phyloP scores from a whole-genome alignment of 2,797 vertebrate species.

The Enteromius fasciolatus region DNA sequence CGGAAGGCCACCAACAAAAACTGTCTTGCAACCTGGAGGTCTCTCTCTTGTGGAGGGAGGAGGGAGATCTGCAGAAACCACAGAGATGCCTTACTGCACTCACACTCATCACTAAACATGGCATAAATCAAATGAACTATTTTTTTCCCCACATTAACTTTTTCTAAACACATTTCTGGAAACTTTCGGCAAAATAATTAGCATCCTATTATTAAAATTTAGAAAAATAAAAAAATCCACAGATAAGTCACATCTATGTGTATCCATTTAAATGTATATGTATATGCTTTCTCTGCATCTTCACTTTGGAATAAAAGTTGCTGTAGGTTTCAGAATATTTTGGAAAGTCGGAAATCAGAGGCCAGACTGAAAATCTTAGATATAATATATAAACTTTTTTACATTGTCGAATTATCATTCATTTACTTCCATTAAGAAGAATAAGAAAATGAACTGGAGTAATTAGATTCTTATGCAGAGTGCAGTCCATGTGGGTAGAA shows the following conservation, averaged over 20 bases:
- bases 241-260: no score
- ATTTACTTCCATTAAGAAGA: background rate
- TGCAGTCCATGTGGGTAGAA: background rate
- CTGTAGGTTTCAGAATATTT: no score
- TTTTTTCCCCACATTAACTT: background rate
- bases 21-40: slow-evolving; percentile 88
- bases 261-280: no score
- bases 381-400: background rate
- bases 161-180: background rate
- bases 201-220: background rate
- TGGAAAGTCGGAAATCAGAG: no score
- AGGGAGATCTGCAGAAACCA: slow-evolving; percentile 79
- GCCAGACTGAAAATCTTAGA: background rate
- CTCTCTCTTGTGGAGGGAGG: slow-evolving; percentile 88
- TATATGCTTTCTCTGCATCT: background rate
- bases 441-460: background rate
- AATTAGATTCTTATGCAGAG: background rate
- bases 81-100: slow-evolving; percentile 9
- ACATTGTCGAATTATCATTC: background rate
- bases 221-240: no score
- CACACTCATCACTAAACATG: background rate
- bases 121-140: background rate
- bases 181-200: background rate
- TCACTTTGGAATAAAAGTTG: background rate
- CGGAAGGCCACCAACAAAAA: slow-evolving; percentile 89